phyloP scores from a whole-genome alignment of 2,113 vertebrate species.

The Laticauda laticaudata region DNA sequence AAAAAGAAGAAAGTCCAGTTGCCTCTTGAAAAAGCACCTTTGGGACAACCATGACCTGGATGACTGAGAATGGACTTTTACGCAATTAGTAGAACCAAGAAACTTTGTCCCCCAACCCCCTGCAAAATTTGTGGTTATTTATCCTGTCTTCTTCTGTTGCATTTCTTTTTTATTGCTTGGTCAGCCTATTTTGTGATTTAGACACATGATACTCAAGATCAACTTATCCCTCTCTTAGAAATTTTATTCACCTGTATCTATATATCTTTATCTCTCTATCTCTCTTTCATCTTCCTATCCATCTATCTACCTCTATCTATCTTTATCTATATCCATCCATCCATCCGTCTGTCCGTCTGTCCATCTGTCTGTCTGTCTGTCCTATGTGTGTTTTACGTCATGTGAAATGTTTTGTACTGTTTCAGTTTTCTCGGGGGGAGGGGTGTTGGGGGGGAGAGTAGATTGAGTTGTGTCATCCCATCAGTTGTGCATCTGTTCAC shows the following conservation, averaged over 20 bases:
- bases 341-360: too few relatives aligned
- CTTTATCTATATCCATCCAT: too few relatives aligned
- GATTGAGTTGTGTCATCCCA: background rate
- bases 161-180: background rate
- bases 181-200: background rate
- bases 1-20: too few relatives aligned
- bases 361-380: too few relatives aligned
- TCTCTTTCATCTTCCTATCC: background rate
- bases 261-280: background rate
- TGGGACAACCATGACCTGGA: too few relatives aligned
- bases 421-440: background rate
- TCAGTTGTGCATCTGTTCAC: background rate
- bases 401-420: background rate
- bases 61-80: background rate
- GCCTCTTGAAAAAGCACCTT: too few relatives aligned
- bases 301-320: too few relatives aligned
- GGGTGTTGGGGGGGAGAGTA: accelerated
- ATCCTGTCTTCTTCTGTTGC: background rate
- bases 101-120: background rate
- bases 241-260: background rate
- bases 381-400: background rate
- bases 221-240: background rate
- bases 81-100: background rate
- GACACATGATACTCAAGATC: background rate
- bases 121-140: background rate